phyloP scores from a whole-genome alignment of 2,888 invertebrate species.

The Strigamia crassipes region DNA sequence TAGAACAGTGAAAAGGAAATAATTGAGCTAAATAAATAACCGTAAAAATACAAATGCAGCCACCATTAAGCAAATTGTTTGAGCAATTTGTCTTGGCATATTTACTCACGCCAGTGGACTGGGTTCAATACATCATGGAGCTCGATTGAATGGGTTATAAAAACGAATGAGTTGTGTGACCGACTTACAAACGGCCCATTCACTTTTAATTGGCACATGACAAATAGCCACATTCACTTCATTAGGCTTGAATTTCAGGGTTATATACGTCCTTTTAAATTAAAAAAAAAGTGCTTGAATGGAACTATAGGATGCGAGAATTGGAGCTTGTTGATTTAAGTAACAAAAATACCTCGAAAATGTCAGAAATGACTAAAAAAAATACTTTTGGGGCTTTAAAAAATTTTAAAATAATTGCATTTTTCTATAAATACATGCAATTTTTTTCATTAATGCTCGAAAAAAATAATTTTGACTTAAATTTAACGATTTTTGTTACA shows the following conservation, averaged over 20 bases:
- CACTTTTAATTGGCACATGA: constrained; percentile 28
- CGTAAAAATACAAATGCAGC: constrained; percentile 28
- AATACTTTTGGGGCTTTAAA: no score
- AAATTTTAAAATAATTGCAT: no score
- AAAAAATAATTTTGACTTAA: no score
- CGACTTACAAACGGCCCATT: constrained; percentile 31
- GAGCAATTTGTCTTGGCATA: constrained; percentile 37
- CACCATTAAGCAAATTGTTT: constrained; percentile 36
- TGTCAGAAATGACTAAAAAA: no score
- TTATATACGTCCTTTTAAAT: constrained; percentile 20
- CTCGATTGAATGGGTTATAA: constrained; percentile 33
- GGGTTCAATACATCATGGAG: constrained; percentile 15
- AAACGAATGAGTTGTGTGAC: constrained; percentile 34
- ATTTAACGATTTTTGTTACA: no score
- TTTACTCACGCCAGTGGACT: constrained; percentile 22
- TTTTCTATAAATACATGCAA: no score
- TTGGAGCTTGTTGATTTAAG: no score
- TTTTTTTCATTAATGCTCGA: no score
- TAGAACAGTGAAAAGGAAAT: background rate
- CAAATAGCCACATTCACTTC: constrained; percentile 33
- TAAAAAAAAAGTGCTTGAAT: background rate
- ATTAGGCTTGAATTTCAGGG: constrained; percentile 27
- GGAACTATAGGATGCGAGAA: no score
- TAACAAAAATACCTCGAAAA: no score
- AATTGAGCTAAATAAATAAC: constrained; percentile 15